Conservation (phyloP, 1,140 invertebrate species). For the Atta colombica region DNA sequence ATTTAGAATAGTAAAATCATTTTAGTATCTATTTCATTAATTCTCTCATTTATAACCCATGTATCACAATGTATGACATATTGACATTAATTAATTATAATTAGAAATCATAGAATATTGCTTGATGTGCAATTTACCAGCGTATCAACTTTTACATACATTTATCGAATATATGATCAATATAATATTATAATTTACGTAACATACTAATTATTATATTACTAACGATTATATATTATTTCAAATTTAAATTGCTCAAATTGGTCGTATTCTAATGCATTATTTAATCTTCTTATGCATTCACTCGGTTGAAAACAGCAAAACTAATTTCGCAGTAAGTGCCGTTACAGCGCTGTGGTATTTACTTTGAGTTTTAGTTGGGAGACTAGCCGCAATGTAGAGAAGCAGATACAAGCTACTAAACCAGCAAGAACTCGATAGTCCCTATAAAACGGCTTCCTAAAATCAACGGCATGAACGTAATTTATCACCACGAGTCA, state of each 20-base stretch:
- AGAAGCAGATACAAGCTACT: conserved; percentile 37
- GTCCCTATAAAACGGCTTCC: conserved; percentile 41
- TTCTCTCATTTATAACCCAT: neutral
- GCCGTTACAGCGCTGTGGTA: neutral
- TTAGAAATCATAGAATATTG: neutral
- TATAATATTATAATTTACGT: conserved; percentile 13
- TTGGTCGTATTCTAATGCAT: conserved; percentile 4
- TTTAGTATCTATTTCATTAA: neutral
- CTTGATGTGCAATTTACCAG: neutral
- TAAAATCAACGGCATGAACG: conserved; percentile 56
- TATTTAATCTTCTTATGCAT: conserved; percentile 42
- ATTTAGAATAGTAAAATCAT: neutral
- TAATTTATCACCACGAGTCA: conserved; percentile 19
- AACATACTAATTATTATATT: conserved; percentile 4
- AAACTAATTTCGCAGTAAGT: conserved; percentile 32
- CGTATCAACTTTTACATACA: neutral
- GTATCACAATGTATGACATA: neutral
- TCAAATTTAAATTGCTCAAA: neutral
- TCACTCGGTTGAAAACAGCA: neutral
- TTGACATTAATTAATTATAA: conserved; percentile 2
- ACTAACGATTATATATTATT: neutral
- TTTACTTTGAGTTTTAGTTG: conserved; percentile 50
- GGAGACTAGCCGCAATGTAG: conserved; percentile 4
- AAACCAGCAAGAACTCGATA: conserved; percentile 26
- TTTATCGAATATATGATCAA: neutral